Evolutionary conservation across 2,113 vertebrate species (phyloP).

Genomic region (Rhynchomys soricoides): DNA sequence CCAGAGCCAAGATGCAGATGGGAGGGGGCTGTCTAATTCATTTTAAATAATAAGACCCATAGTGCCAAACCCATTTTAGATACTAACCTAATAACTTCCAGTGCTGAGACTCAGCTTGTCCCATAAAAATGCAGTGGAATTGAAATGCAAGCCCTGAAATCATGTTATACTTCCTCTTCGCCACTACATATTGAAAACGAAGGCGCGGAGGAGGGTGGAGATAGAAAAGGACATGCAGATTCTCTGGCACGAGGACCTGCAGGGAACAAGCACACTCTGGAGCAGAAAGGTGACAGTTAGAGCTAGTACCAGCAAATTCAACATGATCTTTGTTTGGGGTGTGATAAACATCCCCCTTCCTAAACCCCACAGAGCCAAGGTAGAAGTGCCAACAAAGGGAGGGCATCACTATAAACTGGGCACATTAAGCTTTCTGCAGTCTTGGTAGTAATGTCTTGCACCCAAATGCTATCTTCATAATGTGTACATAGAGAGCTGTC

Average conservation of each 20-base stretch:
- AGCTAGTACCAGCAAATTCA: not conserved
- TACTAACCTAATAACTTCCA: slow-evolving; percentile 71
- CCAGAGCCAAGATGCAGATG: not conserved
- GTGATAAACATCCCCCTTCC: slow-evolving; percentile 1
- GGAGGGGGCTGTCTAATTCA: slow-evolving; percentile 55
- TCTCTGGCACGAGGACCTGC: not conserved
- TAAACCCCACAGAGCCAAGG: not conserved
- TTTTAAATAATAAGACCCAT: slow-evolving; percentile 64
- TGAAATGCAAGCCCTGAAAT: not conserved
- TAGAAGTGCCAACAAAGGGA: not conserved
- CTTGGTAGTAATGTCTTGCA: slow-evolving; percentile 51
- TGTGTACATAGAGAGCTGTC: not conserved
- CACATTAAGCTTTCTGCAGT: not conserved
- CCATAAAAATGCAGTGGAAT: slow-evolving; percentile 59
- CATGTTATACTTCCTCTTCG: not conserved
- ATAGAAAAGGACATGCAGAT: not conserved
- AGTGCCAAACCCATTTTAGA: not conserved
- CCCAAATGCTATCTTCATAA: slow-evolving; percentile 57
- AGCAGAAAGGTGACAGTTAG: slow-evolving; percentile 45
- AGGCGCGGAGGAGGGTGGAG: not conserved
- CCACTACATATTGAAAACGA: slow-evolving; percentile 1
- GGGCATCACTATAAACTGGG: not conserved
- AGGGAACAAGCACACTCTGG: slow-evolving; percentile 12
- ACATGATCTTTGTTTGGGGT: not conserved
- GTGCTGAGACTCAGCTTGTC: not conserved